phyloP scores from a whole-genome alignment of 2,797 vertebrate genomes.

The Amblyraja radiata region DNA sequence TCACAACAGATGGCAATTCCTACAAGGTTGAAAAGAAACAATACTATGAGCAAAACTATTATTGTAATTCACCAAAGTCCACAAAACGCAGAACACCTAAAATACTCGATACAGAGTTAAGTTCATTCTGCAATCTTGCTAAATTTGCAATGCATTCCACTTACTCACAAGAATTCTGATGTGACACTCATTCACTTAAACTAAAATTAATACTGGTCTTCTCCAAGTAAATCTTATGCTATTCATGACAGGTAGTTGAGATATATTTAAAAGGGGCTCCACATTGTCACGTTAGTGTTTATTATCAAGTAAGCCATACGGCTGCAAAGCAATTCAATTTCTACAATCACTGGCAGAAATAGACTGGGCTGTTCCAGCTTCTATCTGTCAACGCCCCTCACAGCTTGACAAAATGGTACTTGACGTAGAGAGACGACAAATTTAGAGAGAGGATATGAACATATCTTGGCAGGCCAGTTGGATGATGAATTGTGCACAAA shows the following conservation, averaged over 20 bases:
- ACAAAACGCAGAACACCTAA: neutral
- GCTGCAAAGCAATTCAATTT: neutral
- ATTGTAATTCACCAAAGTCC: neutral
- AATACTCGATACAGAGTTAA: neutral
- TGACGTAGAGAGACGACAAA: neutral
- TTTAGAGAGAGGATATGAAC: constrained; percentile 9
- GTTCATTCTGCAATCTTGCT: neutral
- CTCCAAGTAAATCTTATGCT: neutral
- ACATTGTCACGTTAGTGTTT: neutral
- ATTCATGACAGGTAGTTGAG: neutral
- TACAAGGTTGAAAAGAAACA: constrained; percentile 16
- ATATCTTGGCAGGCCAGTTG: neutral
- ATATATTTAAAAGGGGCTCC: neutral
- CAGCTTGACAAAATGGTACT: neutral
- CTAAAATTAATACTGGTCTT: neutral
- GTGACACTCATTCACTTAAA: neutral
- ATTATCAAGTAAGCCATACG: neutral
- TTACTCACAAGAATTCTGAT: neutral
- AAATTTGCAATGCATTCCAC: neutral
- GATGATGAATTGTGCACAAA: neutral
- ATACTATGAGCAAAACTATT: neutral
- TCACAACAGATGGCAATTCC: constrained; percentile 38
- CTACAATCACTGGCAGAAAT: neutral
- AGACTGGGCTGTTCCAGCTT: neutral
- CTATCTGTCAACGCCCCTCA: neutral